Evolutionary conservation across 2,888 invertebrate genomes (phyloP), one percentile per base, ranked within the genome.

Genomic region (Nematopogon swammerdamellus): DNA sequence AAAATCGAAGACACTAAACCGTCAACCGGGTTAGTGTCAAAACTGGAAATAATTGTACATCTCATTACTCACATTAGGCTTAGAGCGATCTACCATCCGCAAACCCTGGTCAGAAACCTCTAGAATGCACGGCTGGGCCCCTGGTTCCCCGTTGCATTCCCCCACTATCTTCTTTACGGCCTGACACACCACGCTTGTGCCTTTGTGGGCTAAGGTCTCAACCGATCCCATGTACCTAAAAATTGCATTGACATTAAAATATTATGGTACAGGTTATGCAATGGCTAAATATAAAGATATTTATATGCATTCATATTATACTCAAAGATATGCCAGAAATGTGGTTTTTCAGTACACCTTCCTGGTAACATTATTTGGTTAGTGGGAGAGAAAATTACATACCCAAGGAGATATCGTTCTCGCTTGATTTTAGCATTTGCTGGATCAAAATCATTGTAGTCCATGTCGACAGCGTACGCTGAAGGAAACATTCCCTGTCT

Each of bases 51-150:
- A n/a, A n/a, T n/a, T n/a, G n/a, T n/a, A n/a, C n/a, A n/a, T n/a
- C n/a, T n/a, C n/a, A n/a, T n/a, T 25, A 67, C 80, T 80, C 72
- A 89, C 89, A 63, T 84, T 82, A 58, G 87, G 82, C 75, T 88
- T 89, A 59, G 91, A 88, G 60, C 92, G 85, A 69, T 97, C 96
- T 29, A 95, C 91, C 95, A 97, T 96, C 54, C 95, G 86, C 52
- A 97, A 84, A 19, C 97, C 97, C 70, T 95, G 94, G 75, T 97
- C 96, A 50, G 94, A 95, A 44, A 97, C 92, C 82, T 97, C 97
- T 56, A 97, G 75, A 59, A 95, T 94, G 67, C 95, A 95, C 1
- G 88, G 83, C 59, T 90, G 90, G 14, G 92, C 85, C 42, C 86
- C 83, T 1, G 92, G 91, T 48, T 88, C 87, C 29, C 76, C 79